Evolutionary conservation across 2,113 vertebrate genomes (phyloP).

Genomic region (Rissa tridactyla): DNA sequence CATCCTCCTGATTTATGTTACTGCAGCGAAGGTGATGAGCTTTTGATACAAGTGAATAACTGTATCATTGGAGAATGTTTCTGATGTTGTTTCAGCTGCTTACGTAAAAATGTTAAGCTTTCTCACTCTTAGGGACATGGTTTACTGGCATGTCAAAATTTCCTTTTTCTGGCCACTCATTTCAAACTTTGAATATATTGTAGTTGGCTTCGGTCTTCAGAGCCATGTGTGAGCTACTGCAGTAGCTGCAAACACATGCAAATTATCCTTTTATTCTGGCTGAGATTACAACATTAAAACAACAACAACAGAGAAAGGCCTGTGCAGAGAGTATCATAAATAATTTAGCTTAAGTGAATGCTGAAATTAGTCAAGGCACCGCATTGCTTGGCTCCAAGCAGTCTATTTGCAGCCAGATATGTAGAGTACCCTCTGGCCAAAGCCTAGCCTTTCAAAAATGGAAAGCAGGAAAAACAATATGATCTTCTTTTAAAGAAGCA

Average conservation of each 20-base stretch:
- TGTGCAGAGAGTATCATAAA: slow-evolving; percentile 70
- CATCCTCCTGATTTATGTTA: background rate
- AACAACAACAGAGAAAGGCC: slow-evolving; percentile 48
- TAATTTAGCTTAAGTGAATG: slow-evolving; percentile 81
- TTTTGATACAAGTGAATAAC: slow-evolving; percentile 43
- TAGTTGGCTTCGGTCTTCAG: slow-evolving; percentile 13
- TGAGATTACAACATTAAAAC: slow-evolving; percentile 32
- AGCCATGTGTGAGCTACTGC: slow-evolving; percentile 22
- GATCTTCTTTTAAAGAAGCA: slow-evolving; percentile 70
- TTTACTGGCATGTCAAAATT: slow-evolving; percentile 55
- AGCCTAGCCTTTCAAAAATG: slow-evolving; percentile 71
- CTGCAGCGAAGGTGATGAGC: slow-evolving; percentile 7
- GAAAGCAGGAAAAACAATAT: slow-evolving; percentile 75
- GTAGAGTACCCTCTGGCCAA: slow-evolving; percentile 64
- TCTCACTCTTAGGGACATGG: slow-evolving; percentile 44
- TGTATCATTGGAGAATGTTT: slow-evolving; percentile 38
- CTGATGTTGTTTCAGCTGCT: slow-evolving; percentile 72
- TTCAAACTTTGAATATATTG: slow-evolving; percentile 20
- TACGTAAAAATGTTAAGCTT: slow-evolving; percentile 37
- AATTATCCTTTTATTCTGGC: slow-evolving; percentile 58
- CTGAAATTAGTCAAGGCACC: slow-evolving; percentile 79
- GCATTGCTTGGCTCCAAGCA: slow-evolving; percentile 73
- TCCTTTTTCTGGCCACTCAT: slow-evolving; percentile 29
- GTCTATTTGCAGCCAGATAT: slow-evolving; percentile 76
- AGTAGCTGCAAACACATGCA: slow-evolving; percentile 39